These are phyloP conservation scores for Pseudopodoces humilis DNA, from an alignment of 2,113 vertebrate genomes.

Conservation along the genomic window DNA sequence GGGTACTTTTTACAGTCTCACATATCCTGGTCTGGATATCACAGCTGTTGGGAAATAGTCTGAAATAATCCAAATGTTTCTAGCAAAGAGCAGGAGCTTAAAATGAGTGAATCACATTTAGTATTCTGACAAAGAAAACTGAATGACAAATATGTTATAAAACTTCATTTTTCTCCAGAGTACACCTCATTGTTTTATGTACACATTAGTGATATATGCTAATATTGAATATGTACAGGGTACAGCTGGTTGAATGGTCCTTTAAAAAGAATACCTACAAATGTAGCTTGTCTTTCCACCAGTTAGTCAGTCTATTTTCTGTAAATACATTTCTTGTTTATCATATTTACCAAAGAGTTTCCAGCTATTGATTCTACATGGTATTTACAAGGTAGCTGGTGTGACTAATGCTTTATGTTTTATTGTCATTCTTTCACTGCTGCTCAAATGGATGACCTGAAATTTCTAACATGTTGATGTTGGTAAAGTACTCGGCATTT, in stretches of 20 bases:
- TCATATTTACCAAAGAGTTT: neutral
- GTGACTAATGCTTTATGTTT: neutral
- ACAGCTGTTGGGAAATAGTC: neutral
- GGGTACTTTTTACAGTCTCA: neutral
- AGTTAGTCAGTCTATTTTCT: neutral
- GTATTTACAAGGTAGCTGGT: neutral
- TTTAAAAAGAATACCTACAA: neutral
- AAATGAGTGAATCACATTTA: neutral
- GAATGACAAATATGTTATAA: neutral
- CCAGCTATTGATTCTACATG: slow-evolving; percentile 1
- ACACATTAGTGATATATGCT: neutral
- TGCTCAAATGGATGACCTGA: neutral
- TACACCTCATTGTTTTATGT: neutral
- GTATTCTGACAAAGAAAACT: neutral
- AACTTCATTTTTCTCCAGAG: neutral
- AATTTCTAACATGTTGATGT: neutral
- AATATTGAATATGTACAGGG: neutral
- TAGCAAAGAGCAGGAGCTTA: neutral
- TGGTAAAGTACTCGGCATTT: neutral
- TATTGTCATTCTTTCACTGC: neutral
- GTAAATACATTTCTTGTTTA: neutral
- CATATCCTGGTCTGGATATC: neutral
- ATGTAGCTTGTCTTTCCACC: neutral
- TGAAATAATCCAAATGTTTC: neutral
- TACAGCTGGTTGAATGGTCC: neutral